Evolutionary conservation across 2,797 vertebrate species (phyloP), one percentile per base, ranked within the genome.

Genomic region (Aplochiton taeniatus): DNA sequence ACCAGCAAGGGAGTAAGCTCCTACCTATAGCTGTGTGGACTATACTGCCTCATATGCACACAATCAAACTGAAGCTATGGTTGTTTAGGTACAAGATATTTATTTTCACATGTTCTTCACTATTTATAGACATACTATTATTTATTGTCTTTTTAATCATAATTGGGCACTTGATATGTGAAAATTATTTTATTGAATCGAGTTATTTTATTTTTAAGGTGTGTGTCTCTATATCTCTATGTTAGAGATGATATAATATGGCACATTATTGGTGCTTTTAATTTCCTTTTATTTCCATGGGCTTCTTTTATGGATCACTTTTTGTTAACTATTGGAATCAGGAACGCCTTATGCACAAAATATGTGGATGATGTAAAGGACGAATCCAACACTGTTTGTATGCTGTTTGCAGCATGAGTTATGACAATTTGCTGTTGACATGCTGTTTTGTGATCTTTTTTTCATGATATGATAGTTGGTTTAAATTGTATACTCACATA

Each of bases 231-330:
- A 31, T 31, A 31, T 31, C 63, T 70, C 52, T 18, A 5, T 57
- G 65, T 44, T 17, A n/a, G 20, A 14, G 9, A 56, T 77, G 60
- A 63, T 44, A 64, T 84, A 72, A 58, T 64, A 68, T 11, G 73
- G 91, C 74, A 74, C 90, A 60, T 90, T 83, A 50, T 75, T 89
- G 74, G 79, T 76, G 69, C 86, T 82, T 83, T 76, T 75, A 68
- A 57, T 76, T 61, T 44, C 16, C 0, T 70, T 31, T 47, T 44
- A n/a, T 55, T 10, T 68, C 52, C 6, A 46, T 54, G 9, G 43
- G 11, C 7, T 61, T 12, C 73, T 61, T 68, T 42, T 18, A 65
- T 71, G 46, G 46, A 6, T 52, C 31, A 46, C n/a, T 45, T 54
- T 54, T 11, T 31, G 70, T 1, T 47, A 1, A 31, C 7, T 79